These are phyloP conservation scores for Tupaia tana DNA, from an alignment of 2,113 vertebrate genomes.

Conservation along the genomic window DNA sequence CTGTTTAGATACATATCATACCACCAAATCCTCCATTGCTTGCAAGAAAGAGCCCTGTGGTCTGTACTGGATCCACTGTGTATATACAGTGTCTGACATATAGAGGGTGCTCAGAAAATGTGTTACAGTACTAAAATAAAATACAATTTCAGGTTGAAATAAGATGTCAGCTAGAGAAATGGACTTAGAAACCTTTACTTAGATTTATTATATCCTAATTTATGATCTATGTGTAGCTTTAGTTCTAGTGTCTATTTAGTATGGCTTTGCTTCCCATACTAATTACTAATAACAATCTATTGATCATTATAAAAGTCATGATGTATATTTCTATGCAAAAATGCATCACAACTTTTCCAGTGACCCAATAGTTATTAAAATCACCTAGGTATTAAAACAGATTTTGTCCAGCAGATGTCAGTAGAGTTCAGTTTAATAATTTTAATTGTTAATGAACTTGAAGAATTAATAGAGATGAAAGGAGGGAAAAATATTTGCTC, in stretches of 20 bases:
- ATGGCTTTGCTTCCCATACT: conserved; percentile 6
- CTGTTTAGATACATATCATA: background rate
- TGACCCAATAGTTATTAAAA: background rate
- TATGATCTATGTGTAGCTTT: background rate
- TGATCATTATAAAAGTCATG: too few species aligned
- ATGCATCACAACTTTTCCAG: too few species aligned
- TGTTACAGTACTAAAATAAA: background rate
- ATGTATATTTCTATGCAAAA: too few species aligned
- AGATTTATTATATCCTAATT: background rate
- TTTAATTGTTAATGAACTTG: conserved; percentile 50
- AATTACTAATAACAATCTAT: background rate
- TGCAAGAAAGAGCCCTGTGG: background rate
- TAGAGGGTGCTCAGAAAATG: background rate
- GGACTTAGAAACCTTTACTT: background rate
- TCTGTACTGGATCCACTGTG: background rate
- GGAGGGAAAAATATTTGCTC: conserved; percentile 4
- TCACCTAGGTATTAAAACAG: background rate
- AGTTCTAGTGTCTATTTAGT: conserved; percentile 5
- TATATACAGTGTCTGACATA: fast-evolving
- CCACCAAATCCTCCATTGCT: background rate
- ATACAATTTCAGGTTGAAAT: background rate
- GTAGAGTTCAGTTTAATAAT: conserved; percentile 73
- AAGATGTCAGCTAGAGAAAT: background rate
- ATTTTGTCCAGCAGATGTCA: conserved; percentile 85
- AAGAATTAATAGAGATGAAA: background rate